A percentile compares a stretch with the other conserved stretches of the same genome.
Evolutionary conservation across 2,113 vertebrate genomes (phyloP).

Genomic region (Cromileptes altivelis): DNA sequence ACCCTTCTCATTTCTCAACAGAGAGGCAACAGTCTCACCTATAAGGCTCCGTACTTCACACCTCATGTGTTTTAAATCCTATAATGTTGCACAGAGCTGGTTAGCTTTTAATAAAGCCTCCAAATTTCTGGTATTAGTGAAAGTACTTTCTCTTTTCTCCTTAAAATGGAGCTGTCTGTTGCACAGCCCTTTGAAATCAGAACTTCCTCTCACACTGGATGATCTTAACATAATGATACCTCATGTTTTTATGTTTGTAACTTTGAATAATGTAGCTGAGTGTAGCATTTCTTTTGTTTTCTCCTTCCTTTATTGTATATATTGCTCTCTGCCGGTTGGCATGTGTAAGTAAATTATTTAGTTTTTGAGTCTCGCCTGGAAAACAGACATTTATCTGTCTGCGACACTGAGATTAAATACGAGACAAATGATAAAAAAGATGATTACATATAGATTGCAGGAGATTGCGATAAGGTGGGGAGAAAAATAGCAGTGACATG

Average conservation of each 20-base stretch:
- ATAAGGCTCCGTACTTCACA: background rate
- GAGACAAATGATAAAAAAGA: background rate
- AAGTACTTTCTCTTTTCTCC: conserved; percentile 15
- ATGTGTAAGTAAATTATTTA: background rate
- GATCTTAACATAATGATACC: conserved; percentile 18
- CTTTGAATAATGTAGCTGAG: background rate
- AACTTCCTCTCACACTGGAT: background rate
- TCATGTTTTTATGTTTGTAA: background rate
- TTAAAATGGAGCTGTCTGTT: background rate
- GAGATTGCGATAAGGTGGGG: background rate
- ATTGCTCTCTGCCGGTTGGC: background rate
- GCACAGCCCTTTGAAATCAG: conserved; percentile 29
- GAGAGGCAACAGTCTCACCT: background rate
- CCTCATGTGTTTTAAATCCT: conserved; percentile 21
- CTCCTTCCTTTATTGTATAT: background rate
- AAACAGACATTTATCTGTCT: conserved; percentile 7
- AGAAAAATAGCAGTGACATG: background rate
- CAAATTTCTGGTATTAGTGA: background rate
- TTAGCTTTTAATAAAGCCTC: conserved; percentile 13
- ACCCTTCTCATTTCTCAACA: background rate
- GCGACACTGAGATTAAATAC: background rate
- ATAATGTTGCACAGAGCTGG: conserved; percentile 10
- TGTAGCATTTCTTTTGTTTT: background rate
- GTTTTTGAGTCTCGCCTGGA: conserved; percentile 6
- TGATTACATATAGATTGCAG: background rate